A percentile compares a stretch with the other conserved stretches of the same genome.
Evolutionary conservation across 2,888 invertebrate genomes (phyloP).

Genomic region (Aporophyla lueneburgensis): DNA sequence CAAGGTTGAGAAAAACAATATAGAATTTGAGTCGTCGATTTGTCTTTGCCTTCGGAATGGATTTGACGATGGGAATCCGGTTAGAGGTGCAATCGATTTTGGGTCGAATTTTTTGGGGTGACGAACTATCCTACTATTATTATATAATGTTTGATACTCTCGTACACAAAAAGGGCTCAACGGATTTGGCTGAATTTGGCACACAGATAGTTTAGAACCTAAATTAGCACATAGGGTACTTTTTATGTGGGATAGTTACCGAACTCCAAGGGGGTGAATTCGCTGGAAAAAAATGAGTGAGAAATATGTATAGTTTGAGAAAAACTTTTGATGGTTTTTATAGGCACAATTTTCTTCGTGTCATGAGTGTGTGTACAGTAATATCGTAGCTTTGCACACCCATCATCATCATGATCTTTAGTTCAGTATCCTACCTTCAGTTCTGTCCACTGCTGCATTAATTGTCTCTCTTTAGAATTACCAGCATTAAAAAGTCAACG

Average conservation of each 20-base stretch:
- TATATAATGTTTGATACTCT: no score
- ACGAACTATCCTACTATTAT: neutral
- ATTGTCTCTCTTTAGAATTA: neutral
- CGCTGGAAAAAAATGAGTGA: no score
- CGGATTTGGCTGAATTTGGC: no score
- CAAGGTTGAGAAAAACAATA: conserved; percentile 73
- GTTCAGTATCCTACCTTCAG: neutral
- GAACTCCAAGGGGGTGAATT: no score
- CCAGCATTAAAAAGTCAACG: neutral
- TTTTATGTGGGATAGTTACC: no score
- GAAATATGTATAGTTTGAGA: no score
- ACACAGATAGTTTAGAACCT: no score
- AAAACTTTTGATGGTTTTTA: no score
- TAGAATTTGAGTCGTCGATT: conserved; percentile 76
- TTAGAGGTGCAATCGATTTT: conserved; percentile 39
- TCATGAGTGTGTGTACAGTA: neutral
- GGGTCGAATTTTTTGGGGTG: conserved; percentile 10
- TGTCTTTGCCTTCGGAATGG: conserved; percentile 73
- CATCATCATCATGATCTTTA: neutral
- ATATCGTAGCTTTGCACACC: neutral
- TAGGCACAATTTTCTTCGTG: neutral
- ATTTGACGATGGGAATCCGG: conserved; percentile 66
- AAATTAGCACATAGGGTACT: no score
- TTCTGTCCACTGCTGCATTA: neutral
- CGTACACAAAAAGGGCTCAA: no score